Evolutionary conservation across 64 coral and sea anemone genomes (phyloP), one percentile per base, ranked within the genome.

Genomic region (Porites australiensis): DNA sequence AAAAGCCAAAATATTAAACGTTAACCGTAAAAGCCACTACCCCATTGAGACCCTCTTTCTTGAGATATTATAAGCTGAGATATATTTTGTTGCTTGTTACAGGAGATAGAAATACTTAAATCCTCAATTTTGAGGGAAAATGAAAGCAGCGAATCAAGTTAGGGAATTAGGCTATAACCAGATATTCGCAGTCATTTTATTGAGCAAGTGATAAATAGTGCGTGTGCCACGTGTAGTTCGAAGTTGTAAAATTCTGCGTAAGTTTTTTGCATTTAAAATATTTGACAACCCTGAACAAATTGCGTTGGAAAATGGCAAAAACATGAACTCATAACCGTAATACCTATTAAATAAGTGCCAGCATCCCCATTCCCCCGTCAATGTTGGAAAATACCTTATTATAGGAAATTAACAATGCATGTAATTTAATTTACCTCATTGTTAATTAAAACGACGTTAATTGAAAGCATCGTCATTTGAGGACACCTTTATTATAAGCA

Each of bases 381-480:
- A n/a, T n/a, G n/a, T n/a, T n/a, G n/a, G n/a, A n/a, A n/a, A n/a
- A n/a, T n/a, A n/a, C n/a, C n/a, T n/a, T n/a, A n/a, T n/a, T n/a
- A n/a, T n/a, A n/a, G n/a, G n/a, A n/a, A 75, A 77, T 11, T 58
- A 76, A 77, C 48, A 55, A 88, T 74, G 3, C 87, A 90, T 66
- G 77, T 90, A 87, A 11, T 64, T 57, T 72, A 70, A 53, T 78
- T 78, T 78, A 78, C 49, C 50, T 78, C 47, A 78, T 55, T 78
- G 48, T 55, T 55, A 78, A 78, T 78, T 78, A 55, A 78, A 78
- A 54, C 55, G 12, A 78, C 75, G 49, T 55, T 78, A 78, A 55
- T 78, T 78, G 13, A 78, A 78, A 78, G 75, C 75, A 78, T 88
- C 61, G 72, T 88, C 77, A 75, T 88, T 85, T 85, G 49, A 67